These are phyloP conservation scores for Callitettix versicolor DNA, from an alignment of 1,140 invertebrate genomes.

Conservation along the genomic window DNA sequence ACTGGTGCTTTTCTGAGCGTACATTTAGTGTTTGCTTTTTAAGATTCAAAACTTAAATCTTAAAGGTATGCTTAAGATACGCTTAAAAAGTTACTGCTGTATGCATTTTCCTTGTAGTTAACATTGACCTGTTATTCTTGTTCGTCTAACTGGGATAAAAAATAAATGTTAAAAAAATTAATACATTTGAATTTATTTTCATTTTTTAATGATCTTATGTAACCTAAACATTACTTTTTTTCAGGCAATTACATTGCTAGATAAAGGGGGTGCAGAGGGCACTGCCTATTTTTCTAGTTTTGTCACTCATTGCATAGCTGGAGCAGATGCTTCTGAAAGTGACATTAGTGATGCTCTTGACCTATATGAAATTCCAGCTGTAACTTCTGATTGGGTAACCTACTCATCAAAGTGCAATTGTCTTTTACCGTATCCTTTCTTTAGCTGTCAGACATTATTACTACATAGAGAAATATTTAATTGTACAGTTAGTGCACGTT, in stretches of 20 bases:
- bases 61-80: too few species aligned
- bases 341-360: slow-evolving; percentile 77
- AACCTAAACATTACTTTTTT: too few species aligned
- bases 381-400: slow-evolving; percentile 72
- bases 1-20: too few species aligned
- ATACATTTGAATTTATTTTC: too few species aligned
- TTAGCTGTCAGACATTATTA: too few species aligned
- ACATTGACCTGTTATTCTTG: not conserved
- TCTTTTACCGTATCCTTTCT: slow-evolving; percentile 59
- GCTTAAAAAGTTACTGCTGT: too few species aligned
- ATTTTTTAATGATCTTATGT: too few species aligned
- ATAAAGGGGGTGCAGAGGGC: slow-evolving; percentile 70
- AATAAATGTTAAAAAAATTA: slow-evolving; percentile 12
- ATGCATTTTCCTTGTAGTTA: slow-evolving; percentile 14
- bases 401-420: slow-evolving; percentile 55
- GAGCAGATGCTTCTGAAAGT: slow-evolving; percentile 62
- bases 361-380: slow-evolving; percentile 80
- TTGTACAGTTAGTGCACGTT: too few species aligned
- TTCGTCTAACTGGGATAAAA: not conserved
- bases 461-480: too few species aligned
- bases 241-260: slow-evolving; percentile 64
- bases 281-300: slow-evolving; percentile 76
- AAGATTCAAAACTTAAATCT: too few species aligned
- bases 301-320: slow-evolving; percentile 80
- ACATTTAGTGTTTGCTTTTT: too few species aligned